phyloP scores from a whole-genome alignment of 2,113 vertebrate genomes.

The Prionailurus viverrinus region DNA sequence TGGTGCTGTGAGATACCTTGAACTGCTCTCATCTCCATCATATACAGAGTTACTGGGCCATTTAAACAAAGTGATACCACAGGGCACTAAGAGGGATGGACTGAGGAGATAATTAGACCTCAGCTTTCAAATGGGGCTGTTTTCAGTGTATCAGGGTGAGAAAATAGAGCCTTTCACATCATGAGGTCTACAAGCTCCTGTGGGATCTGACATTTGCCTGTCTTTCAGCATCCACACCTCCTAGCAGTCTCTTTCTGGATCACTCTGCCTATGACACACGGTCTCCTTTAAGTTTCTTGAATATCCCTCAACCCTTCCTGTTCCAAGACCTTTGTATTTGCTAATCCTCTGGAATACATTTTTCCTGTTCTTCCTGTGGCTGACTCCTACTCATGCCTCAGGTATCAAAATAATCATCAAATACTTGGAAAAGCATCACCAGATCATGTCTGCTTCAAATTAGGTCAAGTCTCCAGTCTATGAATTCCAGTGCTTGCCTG shows the following conservation, averaged over 20 bases:
- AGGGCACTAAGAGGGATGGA: neutral
- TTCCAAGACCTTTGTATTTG: neutral
- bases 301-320: neutral
- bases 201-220: neutral
- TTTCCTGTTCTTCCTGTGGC: neutral
- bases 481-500: neutral
- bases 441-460: neutral
- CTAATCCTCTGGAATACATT: neutral
- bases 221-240: neutral
- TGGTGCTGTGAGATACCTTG: neutral
- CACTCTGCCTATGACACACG: neutral
- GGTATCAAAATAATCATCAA: neutral
- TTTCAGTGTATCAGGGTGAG: neutral
- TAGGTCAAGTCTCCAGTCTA: neutral
- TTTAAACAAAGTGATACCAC: neutral
- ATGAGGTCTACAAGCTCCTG: rapidly evolving
- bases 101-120: neutral
- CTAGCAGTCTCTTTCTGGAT: neutral
- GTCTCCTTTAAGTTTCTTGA: neutral
- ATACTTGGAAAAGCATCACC: neutral
- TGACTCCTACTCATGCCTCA: neutral
- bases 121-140: neutral
- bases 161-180: neutral
- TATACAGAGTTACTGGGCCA: neutral
- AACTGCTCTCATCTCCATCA: neutral